Base-by-base conservation (phyloP, 2,797 vertebrate species). In the Semotilus atromaculatus region DNA sequence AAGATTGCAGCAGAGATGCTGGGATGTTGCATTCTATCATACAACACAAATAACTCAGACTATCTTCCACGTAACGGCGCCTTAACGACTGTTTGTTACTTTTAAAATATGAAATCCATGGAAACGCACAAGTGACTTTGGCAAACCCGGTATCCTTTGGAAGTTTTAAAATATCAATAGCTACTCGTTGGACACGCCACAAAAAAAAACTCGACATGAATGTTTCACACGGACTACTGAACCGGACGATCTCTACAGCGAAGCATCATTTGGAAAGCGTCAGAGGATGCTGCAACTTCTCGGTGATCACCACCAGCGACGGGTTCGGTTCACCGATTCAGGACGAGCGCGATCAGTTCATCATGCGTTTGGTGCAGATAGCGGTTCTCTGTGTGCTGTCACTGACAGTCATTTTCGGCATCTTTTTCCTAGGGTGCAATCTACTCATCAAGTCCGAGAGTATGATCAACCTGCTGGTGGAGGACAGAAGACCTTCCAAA, bases 351-450 rank as follows among this genome's bases (percentile, higher is more conserved):
- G 86, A 90, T 60, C 86, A 76, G 68, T 91, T 89, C 82, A 45
- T 89, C 72, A 86, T 80, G 84, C 88, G 86, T 23, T 71, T 92
- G 68, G 91, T 91, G 75, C 91, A 92, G 88, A 91, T 92, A 4
- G 89, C 89, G 18, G 91, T 92, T 43, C 83, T 92, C 29, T 91
- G 91, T 55, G 90, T 92, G 71, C 82, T 92, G 18, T 90, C 91
- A 0, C 88, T 92, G 26, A 92, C 91, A 14, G 90, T 92, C 55
- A 62, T 91, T 38, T 92, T 91, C 53, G 91, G 91, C 11, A 87
- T 92, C 55, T 92, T 92, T 70, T 92, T 92, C 67, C 89, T 92
- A 23, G 91, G 90, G 2, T 92, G 91, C 73, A 92, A 91, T 60
- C 89, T 92, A 7, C 89, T 92, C 36, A 90, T 92, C 48, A 92